A percentile compares a stretch with the other conserved stretches of the same genome.
phyloP scores from a whole-genome alignment of 1,140 invertebrate species.

The Procambarus clarkii region DNA sequence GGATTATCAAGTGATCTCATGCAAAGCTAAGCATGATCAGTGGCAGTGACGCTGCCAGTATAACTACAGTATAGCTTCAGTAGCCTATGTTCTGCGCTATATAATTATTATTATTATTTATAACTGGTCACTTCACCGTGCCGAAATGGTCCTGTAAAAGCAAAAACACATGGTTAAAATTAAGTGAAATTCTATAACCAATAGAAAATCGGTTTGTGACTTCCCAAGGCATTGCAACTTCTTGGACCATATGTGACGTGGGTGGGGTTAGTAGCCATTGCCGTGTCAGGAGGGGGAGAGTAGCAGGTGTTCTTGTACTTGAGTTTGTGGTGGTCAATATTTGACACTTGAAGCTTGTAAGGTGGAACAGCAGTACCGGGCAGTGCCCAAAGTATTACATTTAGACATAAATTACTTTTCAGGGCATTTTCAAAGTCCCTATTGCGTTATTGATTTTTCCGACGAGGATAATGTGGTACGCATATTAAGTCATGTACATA shows the following conservation, averaged over 20 bases:
- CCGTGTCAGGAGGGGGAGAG: neutral
- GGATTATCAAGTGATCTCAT: no score
- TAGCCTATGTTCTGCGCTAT: no score
- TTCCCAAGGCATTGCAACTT: neutral
- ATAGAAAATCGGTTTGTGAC: neutral
- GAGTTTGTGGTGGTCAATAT: neutral
- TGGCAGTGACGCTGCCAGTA: no score
- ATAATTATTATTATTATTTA: neutral
- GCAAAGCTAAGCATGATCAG: no score
- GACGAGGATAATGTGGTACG: no score
- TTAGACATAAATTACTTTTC: neutral
- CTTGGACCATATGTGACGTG: neutral
- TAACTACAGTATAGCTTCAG: no score
- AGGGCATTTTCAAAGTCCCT: no score
- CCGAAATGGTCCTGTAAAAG: neutral
- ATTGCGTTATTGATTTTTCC: no score
- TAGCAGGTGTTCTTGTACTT: neutral
- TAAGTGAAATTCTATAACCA: neutral
- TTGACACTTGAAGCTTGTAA: neutral
- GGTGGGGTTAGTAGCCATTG: neutral
- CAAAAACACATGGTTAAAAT: neutral
- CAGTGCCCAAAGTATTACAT: neutral
- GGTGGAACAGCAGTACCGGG: neutral
- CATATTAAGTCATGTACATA: no score
- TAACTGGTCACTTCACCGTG: neutral